Percentiles rank a stretch among this genome's conserved stretches.
phyloP scores from a whole-genome alignment of 2,797 vertebrate species.

The Tangara arthus region DNA sequence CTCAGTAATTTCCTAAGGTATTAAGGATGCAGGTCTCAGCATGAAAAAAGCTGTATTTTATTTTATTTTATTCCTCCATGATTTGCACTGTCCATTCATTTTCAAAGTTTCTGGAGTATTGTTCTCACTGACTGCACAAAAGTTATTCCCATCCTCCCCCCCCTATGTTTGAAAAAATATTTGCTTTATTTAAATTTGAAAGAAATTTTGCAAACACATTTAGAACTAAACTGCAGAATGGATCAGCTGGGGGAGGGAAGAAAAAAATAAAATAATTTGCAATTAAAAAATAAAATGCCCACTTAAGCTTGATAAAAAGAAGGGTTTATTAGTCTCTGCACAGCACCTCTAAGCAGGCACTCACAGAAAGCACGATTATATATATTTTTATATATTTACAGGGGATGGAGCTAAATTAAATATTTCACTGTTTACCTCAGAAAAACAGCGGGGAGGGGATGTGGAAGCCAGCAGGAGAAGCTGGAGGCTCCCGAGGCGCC shows the following conservation, averaged over 20 bases:
- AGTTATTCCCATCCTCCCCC: neutral
- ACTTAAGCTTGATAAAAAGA: neutral
- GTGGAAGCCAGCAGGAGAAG: neutral
- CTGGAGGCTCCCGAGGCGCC: neutral
- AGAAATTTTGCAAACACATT: neutral
- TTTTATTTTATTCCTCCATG: slow-evolving; percentile 33
- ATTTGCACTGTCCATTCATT: neutral
- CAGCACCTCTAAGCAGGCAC: too few species aligned
- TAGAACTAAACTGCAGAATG: neutral
- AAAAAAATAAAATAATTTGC: neutral
- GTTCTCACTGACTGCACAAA: neutral
- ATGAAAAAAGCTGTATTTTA: neutral
- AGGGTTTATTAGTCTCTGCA: neutral
- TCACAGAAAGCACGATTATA: too few species aligned
- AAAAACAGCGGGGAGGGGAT: neutral
- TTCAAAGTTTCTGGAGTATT: neutral
- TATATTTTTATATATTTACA: neutral
- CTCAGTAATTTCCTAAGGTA: slow-evolving; percentile 63
- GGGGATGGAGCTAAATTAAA: neutral
- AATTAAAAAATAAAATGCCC: neutral
- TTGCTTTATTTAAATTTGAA: neutral
- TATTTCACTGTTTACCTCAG: neutral
- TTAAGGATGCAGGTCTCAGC: slow-evolving; percentile 41
- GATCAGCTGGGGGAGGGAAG: fast-evolving
- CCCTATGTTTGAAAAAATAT: neutral